Base-by-base conservation (phyloP, 2,797 vertebrate genomes). In the Channa striata region DNA sequence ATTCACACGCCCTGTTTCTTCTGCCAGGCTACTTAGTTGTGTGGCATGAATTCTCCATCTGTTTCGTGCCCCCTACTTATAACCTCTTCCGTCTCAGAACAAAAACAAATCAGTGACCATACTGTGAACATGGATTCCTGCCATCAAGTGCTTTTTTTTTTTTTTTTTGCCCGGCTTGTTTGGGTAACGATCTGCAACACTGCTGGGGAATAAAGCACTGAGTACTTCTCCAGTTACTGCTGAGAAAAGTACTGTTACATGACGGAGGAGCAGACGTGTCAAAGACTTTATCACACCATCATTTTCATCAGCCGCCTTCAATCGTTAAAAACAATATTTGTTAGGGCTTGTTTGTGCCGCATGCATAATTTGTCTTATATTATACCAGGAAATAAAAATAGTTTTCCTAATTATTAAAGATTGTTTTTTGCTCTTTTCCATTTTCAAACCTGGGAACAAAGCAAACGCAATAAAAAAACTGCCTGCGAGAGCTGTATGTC, bases 1-100 rank as follows among this genome's bases (percentile, higher is more conserved):
- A 16, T 5, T 53, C 37, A 16, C 65, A 63, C 58, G 12, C 30
- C 58, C 53, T 0, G 16, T 43, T 25, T 64, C 49, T 69, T 12
- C 2, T 65, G 60, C 81, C 67, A 79, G 77, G 63, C 36, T 70
- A 58, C 53, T n/a, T 60, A 67, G 81, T 87, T 86, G 77, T 79
- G 72, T 74, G 81, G 47, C 83, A 82, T 59, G 70, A 60, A 53
- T 85, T 56, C 80, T 92, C 91, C 91, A 90, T 94, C 92, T 92
- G 91, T 78, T 85, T 79, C 72, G 51, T 79, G 71, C 77, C 77
- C 69, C 81, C 59, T 34, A 70, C 70, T 67, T 62, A 36, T 63
- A 65, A n/a, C 62, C 68, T 81, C 62, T 69, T 78, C 59, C 37
- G n/a, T 74, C 70, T 80, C 73, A 19, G 21, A 70, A 74, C 70